Conservation (phyloP, 2,888 invertebrate genomes). For the Gordius sp. region DNA sequence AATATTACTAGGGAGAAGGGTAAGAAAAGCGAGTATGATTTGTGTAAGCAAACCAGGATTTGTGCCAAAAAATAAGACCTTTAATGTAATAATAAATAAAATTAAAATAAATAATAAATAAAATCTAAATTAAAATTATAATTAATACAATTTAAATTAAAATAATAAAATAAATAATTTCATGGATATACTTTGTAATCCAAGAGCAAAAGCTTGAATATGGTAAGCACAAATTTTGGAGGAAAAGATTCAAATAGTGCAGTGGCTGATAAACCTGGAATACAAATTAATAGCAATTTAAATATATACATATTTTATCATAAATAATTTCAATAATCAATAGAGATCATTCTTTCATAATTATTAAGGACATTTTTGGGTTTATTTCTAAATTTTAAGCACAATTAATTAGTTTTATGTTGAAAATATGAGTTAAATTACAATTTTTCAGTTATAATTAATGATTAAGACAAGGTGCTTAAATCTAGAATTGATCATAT, state of each 20-base stretch:
- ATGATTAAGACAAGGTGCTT: too few species aligned
- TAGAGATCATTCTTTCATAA: too few species aligned
- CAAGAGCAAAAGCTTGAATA: constrained; percentile 5
- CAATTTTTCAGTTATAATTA: too few species aligned
- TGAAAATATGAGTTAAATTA: too few species aligned
- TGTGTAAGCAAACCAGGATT: background rate
- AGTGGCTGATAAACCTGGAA: background rate
- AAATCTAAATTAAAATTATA: background rate
- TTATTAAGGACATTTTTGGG: too few species aligned
- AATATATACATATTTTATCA: too few species aligned
- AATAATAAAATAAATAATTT: background rate
- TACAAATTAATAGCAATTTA: too few species aligned
- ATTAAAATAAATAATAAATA: constrained; percentile 7
- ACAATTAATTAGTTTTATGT: too few species aligned
- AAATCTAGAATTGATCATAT: too few species aligned
- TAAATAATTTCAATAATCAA: too few species aligned
- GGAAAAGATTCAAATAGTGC: constrained; percentile 1
- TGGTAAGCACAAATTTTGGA: background rate
- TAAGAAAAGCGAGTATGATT: background rate
- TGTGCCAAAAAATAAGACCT: constrained; percentile 8
- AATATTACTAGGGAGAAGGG: background rate
- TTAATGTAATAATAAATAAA: background rate
- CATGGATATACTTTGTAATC: constrained; percentile 1
- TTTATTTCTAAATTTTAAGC: too few species aligned
- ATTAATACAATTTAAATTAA: background rate